Conservation (phyloP, 2,113 vertebrate species). For the Paramisgurnus dabryanus region DNA sequence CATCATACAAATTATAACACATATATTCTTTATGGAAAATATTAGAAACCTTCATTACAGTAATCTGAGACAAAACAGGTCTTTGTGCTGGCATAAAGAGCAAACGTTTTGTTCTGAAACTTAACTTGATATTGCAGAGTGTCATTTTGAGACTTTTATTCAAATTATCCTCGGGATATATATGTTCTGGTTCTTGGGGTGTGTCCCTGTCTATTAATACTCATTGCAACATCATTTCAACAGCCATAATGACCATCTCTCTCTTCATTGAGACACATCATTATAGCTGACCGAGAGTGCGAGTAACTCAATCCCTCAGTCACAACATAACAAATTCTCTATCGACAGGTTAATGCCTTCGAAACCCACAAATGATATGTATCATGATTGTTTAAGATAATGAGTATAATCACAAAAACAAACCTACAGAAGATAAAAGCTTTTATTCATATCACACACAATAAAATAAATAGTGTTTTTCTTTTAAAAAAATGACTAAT, state of each 20-base stretch:
- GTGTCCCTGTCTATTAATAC: background rate
- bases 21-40: too few species aligned
- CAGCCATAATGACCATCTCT: background rate
- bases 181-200: background rate
- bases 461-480: too few species aligned
- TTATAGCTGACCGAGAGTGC: conserved; percentile 5
- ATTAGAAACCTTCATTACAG: too few species aligned
- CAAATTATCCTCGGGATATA: background rate
- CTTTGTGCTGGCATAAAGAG: background rate
- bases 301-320: background rate
- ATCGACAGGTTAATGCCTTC: background rate
- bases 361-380: background rate
- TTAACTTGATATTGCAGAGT: background rate
- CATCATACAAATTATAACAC: background rate
- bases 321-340: background rate
- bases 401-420: background rate
- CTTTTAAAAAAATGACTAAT: too few species aligned
- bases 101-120: conserved; percentile 7
- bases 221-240: background rate
- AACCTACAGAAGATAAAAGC: background rate
- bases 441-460: background rate
- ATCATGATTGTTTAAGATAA: background rate
- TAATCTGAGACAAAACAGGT: too few species aligned
- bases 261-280: conserved; percentile 2
- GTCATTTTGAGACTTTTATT: conserved; percentile 11